Evolutionary conservation across 2,888 invertebrate genomes (phyloP).

Genomic region (Dioctria linearis): DNA sequence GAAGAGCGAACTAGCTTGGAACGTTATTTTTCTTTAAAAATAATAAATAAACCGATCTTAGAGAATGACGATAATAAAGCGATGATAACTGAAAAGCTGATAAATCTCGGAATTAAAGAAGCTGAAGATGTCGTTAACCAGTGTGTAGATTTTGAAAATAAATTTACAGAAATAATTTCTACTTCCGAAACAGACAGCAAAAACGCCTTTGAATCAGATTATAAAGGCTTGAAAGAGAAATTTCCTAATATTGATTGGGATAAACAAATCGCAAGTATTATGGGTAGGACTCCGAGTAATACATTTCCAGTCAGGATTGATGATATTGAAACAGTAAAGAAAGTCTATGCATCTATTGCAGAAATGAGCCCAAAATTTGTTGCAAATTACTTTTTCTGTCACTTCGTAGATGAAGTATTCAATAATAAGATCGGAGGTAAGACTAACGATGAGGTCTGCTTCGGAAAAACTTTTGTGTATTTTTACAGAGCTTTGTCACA

Average conservation of each 20-base stretch:
- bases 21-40: background rate
- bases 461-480: no score
- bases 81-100: background rate
- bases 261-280: background rate
- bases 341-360: background rate
- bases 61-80: background rate
- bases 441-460: no score
- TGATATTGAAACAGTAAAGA: background rate
- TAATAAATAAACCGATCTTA: background rate
- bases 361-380: background rate
- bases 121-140: background rate
- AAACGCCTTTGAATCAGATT: background rate
- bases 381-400: conserved; percentile 1
- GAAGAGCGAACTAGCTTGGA: background rate
- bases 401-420: background rate
- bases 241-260: background rate
- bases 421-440: no score
- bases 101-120: background rate
- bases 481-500: no score
- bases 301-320: background rate
- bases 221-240: background rate
- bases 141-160: background rate
- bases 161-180: background rate
- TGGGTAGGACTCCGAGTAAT: background rate
- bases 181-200: background rate